Evolutionary conservation across 1,140 invertebrate species (phyloP).

Genomic region (Magallana ariakensis): DNA sequence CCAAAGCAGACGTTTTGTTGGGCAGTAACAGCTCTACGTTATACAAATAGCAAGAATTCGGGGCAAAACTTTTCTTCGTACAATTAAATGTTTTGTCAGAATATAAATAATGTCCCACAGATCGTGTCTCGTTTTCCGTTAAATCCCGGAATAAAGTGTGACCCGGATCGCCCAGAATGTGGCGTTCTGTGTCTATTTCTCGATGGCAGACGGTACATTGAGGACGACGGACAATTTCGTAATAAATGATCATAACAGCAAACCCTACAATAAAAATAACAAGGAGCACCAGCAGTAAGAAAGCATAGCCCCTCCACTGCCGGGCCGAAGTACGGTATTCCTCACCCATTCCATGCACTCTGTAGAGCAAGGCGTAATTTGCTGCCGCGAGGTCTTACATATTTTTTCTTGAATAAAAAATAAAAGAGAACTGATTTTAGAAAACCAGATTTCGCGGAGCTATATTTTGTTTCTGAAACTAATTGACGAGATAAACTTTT

Average conservation of each 20-base stretch:
- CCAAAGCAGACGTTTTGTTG: constrained; percentile 58
- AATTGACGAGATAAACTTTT: constrained; percentile 28
- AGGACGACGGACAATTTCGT: constrained; percentile 40
- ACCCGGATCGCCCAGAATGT: background rate
- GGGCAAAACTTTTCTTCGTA: background rate
- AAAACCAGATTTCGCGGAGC: background rate
- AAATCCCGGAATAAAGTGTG: constrained; percentile 53
- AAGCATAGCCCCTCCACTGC: constrained; percentile 47
- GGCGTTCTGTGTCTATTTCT: background rate
- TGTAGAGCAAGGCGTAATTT: background rate
- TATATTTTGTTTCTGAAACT: constrained; percentile 11
- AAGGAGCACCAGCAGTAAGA: constrained; percentile 44
- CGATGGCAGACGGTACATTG: background rate
- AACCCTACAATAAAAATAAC: constrained; percentile 23
- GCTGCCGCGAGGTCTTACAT: background rate
- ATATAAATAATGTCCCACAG: constrained; percentile 52
- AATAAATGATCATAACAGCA: constrained; percentile 49
- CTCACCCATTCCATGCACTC: constrained; percentile 5
- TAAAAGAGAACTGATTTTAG: background rate
- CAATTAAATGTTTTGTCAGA: constrained; percentile 48
- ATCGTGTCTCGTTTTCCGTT: constrained; percentile 48
- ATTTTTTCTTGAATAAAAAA: constrained; percentile 2
- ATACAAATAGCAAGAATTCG: constrained; percentile 54
- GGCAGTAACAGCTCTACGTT: constrained; percentile 56
- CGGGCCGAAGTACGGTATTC: constrained; percentile 43